Evolutionary conservation across 2,888 invertebrate genomes (phyloP), one percentile per base, ranked within the genome.

Genomic region (Urechis unicinctus): DNA sequence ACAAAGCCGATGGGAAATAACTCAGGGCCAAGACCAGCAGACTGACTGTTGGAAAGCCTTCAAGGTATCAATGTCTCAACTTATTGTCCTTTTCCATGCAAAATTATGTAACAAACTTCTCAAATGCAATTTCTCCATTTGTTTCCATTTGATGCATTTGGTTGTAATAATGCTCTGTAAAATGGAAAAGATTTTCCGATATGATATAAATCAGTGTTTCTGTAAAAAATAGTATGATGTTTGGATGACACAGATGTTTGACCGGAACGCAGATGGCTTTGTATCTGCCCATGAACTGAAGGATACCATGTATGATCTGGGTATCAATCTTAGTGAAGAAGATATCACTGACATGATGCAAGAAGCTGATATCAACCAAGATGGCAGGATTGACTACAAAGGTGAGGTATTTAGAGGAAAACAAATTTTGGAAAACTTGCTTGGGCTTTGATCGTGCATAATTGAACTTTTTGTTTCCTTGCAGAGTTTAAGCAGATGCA

Each of bases 21-120:
- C 57, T 3, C 53, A 53, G 44, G 24, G 41, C n/a, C 54, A 49
- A 22, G 17, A 48, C 24, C 26, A 17, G 13, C 56, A 62, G 31
- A 60, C 62, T 17, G 60, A 61, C 30, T 53, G 61, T 21, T 64
- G 64, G 64, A 55, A 58, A 50, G 64, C 64, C 21, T 64, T 64
- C 60, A 64, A 64, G 63, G 64, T 64, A 21, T 22, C 24, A 21
- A n/a, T 31, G 13, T 21, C 29, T 5, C 52, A 36, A n/a, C 36
- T 17, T 17, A 17, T 17, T 49, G 9, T 49, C 17, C 42, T 49
- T 26, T 49, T 42, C 22, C 9, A 17, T 45, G 13, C 13, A 17
- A 17, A 9, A 17, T 21, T 6, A 45, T n/a, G n/a, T n/a, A n/a
- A n/a, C n/a, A n/a, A n/a, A n/a, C n/a, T n/a, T n/a, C n/a, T n/a